Percentiles rank a stretch among this genome's conserved stretches.
Evolutionary conservation across 2,888 invertebrate genomes (phyloP).

Genomic region (Drosophila colorata): DNA sequence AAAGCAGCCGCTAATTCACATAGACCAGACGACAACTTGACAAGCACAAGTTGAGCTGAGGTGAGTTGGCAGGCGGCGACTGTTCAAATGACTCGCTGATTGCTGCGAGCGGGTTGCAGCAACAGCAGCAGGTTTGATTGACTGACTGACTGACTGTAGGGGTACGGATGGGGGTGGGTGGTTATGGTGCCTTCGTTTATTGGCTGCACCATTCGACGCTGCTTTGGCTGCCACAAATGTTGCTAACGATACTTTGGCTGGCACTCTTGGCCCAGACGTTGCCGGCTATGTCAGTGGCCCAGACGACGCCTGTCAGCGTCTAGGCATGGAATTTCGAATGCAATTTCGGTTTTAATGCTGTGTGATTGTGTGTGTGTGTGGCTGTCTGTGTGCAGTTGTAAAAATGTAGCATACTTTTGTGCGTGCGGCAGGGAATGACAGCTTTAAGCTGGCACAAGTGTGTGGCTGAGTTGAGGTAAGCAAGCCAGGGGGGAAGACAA

Average conservation of each 20-base stretch:
- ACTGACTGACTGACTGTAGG: conserved; percentile 14
- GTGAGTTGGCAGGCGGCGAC: conserved; percentile 20
- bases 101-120: conserved; percentile 46
- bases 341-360: conserved; percentile 52
- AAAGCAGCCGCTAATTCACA: conserved; percentile 69
- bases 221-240: conserved; percentile 51
- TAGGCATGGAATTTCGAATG: conserved; percentile 71
- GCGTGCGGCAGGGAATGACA: conserved; percentile 41
- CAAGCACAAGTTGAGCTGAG: conserved; percentile 41
- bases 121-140: conserved; percentile 43
- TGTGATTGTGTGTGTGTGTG: conserved; percentile 3
- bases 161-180: not conserved
- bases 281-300: conserved; percentile 60
- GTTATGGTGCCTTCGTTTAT: conserved; percentile 25
- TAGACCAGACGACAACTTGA: conserved; percentile 73
- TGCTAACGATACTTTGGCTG: conserved; percentile 62
- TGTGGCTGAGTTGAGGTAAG: too few species aligned
- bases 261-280: conserved; percentile 43
- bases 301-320: conserved; percentile 69
- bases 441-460: conserved; percentile 13
- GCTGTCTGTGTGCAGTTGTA: conserved; percentile 12
- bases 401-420: conserved; percentile 47
- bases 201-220: conserved; percentile 48
- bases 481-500: not conserved
- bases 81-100: conserved; percentile 69